Percentiles rank a stretch among this genome's conserved stretches.
These are phyloP conservation scores for Coelinius sp. DNA, from an alignment of 2,888 invertebrate species.

Conservation along the genomic window DNA sequence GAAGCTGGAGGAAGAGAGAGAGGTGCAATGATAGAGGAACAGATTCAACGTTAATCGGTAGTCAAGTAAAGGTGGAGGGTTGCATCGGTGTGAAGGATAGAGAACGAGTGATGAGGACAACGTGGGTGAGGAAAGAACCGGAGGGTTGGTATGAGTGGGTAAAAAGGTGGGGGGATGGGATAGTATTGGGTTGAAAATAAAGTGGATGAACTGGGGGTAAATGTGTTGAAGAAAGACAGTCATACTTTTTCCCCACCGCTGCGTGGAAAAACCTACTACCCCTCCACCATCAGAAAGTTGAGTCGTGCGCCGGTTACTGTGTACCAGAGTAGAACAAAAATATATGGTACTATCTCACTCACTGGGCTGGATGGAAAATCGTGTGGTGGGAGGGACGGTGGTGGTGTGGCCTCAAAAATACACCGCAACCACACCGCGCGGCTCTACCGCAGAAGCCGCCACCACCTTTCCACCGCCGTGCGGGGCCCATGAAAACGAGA, in stretches of 20 bases:
- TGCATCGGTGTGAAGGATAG: conserved; percentile 39
- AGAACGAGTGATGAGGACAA: conserved; percentile 29
- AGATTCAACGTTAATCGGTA: conserved; percentile 45
- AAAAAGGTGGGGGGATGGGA: background rate
- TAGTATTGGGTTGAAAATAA: background rate
- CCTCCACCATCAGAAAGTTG: conserved; percentile 49
- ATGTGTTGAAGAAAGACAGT: conserved; percentile 13
- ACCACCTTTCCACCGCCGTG: conserved; percentile 67
- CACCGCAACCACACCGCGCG: conserved; percentile 71
- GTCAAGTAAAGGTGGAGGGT: conserved; percentile 38
- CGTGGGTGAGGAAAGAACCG: conserved; percentile 35
- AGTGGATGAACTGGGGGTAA: conserved; percentile 33
- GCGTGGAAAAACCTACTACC: conserved; percentile 63
- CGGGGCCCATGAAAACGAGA: conserved; percentile 64
- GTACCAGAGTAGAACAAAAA: conserved; percentile 29
- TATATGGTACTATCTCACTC: conserved; percentile 39
- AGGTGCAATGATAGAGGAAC: conserved; percentile 10
- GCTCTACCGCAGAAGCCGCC: conserved; percentile 71
- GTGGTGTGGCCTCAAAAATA: conserved; percentile 68
- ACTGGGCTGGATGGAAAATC: conserved; percentile 1
- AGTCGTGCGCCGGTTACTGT: conserved; percentile 40
- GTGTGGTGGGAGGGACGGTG: conserved; percentile 59
- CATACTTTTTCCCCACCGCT: conserved; percentile 67
- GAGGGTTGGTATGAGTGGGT: conserved; percentile 27
- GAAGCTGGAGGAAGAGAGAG: background rate